These are phyloP conservation scores for Chaenodraco wilsoni DNA, from an alignment of 2,797 vertebrate genomes.

Conservation along the genomic window DNA sequence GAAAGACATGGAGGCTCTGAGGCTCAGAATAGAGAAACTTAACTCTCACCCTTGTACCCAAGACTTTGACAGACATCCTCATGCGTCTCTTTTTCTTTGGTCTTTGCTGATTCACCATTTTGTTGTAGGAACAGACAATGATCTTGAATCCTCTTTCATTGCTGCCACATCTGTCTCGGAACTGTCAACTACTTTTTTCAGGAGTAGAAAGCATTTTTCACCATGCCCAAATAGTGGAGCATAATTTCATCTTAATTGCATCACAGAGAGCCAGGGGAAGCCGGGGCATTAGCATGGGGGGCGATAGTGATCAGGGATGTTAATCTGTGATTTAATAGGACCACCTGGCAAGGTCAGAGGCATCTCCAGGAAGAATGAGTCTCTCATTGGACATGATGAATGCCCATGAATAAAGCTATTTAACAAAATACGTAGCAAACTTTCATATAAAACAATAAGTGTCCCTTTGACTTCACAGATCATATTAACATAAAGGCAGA, in stretches of 20 bases:
- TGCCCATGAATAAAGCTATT: conserved; percentile 11
- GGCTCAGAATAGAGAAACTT: conserved; percentile 73
- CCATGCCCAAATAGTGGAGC: conserved; percentile 32
- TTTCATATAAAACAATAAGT: conserved; percentile 3
- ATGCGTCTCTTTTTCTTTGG: conserved; percentile 29
- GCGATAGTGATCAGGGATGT: conserved; percentile 62
- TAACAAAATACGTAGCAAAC: conserved; percentile 26
- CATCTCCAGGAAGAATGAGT: conserved; percentile 39
- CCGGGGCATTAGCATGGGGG: conserved; percentile 51
- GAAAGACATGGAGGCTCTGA: conserved; percentile 60
- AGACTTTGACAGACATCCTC: conserved; percentile 49
- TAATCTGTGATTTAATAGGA: conserved; percentile 70
- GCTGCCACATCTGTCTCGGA: conserved; percentile 42
- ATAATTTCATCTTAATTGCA: conserved; percentile 55
- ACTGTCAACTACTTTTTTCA: conserved; percentile 11
- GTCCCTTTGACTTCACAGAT: conserved; percentile 20
- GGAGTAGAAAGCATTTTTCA: conserved; percentile 38
- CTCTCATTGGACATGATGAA: conserved; percentile 57
- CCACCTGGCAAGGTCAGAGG: conserved; percentile 71
- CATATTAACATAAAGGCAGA: background rate
- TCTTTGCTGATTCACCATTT: conserved; percentile 64
- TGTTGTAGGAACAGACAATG: conserved; percentile 37
- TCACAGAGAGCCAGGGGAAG: conserved; percentile 34
- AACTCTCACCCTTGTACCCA: conserved; percentile 59
- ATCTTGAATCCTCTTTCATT: conserved; percentile 66